Evolutionary conservation across 1,140 invertebrate genomes (phyloP).

Genomic region (Plectus sambesii): DNA sequence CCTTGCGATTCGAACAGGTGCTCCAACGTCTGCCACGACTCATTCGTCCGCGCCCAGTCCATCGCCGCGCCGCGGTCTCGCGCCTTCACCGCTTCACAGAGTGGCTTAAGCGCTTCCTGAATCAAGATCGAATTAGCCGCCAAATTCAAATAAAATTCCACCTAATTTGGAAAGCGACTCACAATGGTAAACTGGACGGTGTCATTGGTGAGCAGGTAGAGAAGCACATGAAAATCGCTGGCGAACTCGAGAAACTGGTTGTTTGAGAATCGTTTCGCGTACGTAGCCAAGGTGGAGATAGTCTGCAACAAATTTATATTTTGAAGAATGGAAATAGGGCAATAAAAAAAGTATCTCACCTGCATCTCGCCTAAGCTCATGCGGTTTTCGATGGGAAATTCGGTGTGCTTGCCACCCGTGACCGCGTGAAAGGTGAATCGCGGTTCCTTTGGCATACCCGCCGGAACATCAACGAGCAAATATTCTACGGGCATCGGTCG

Average conservation of each 20-base stretch:
- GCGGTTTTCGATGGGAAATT: conserved; percentile 40
- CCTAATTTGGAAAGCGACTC: background rate
- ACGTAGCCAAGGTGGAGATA: conserved; percentile 22
- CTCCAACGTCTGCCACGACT: conserved; percentile 33
- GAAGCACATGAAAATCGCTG: conserved; percentile 41
- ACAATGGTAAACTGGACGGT: conserved; percentile 25
- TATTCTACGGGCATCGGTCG: conserved; percentile 93
- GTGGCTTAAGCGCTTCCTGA: conserved; percentile 24
- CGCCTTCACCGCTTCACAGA: conserved; percentile 21
- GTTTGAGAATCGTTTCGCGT: conserved; percentile 22
- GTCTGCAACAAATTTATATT: conserved; percentile 26
- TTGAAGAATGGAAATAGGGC: too few relatives aligned
- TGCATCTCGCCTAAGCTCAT: conserved; percentile 29
- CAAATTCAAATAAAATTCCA: background rate
- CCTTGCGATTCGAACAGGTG: background rate
- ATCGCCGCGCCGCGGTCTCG: conserved; percentile 25
- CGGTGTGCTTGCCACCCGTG: background rate
- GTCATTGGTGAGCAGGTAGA: conserved; percentile 40
- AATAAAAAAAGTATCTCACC: conserved; percentile 25
- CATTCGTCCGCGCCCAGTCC: conserved; percentile 31
- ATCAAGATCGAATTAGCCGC: too few relatives aligned
- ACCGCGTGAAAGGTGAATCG: conserved; percentile 27
- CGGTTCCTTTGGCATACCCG: conserved; percentile 64
- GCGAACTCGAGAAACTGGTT: conserved; percentile 38
- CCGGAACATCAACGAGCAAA: conserved; percentile 85